Evolutionary conservation across 2,888 invertebrate genomes (phyloP), one percentile per base, ranked within the genome.

Genomic region (Hydrotaea diabolus): DNA sequence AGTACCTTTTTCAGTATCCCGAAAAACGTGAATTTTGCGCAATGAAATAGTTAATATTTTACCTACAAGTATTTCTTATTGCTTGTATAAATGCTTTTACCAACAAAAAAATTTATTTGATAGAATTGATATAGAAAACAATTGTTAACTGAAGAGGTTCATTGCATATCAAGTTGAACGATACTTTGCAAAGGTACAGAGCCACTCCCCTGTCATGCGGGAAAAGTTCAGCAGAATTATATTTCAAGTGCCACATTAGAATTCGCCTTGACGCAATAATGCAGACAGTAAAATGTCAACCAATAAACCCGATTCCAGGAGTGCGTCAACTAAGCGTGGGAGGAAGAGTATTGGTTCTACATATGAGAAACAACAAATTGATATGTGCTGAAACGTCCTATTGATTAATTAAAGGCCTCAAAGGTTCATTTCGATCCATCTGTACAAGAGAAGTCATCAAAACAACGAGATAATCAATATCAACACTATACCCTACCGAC

Each of bases 211-310:
- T 82, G n/a, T 64, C 31, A 26, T 73, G 9, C 76, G 77, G 49
- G 2, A 82, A 82, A 77, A 82, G 76, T 74, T 80, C 80, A 69
- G 72, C 82, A 15, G 77, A 84, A 80, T n/a, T 72, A 13, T 80
- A 73, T 66, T 72, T 77, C 15, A 55, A 80, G 0, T 46, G 84
- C 55, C 53, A 46, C 7, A 81, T 72, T 39, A 3, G 36, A 36
- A 36, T 36, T 8, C 36, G 36, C 8, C 36, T 36, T 8, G 36
- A 36, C 13, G 76, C 77, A 3, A 57, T 83, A 11, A 59, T 36
- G 57, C 73, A 72, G 59, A 72, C 36, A n/a, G 21, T 39, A 39
- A 8, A 77, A 57, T 57, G 26, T 46, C 78, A 76, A 55, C 23
- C 64, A n/a, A 23, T 46, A 80, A 69, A 26, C 15, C 21, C 26